These are phyloP conservation scores for Nothoprocta pentlandii DNA, from an alignment of 2,113 vertebrate genomes.

Conservation along the genomic window DNA sequence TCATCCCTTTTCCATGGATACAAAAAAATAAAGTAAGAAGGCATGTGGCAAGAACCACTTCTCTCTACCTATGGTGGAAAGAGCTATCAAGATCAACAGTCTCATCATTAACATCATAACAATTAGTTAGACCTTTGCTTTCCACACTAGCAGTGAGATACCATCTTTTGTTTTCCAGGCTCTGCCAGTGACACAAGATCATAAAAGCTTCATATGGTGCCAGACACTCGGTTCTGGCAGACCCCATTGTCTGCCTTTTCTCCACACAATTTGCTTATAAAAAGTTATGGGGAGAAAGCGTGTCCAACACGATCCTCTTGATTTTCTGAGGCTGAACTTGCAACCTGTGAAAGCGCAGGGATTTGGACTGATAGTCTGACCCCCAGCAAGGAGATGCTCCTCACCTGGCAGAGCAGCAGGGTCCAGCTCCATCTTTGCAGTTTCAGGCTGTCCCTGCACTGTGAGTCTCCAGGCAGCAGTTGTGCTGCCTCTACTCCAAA, in stretches of 20 bases:
- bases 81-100: neutral
- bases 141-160: neutral
- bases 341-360: neutral
- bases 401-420: neutral
- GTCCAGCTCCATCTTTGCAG: neutral
- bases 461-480: neutral
- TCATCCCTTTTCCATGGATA: neutral
- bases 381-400: neutral
- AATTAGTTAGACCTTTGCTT: neutral
- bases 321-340: neutral
- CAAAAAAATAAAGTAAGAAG: neutral
- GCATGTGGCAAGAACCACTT: neutral
- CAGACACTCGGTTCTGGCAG: no score
- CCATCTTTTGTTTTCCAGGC: neutral
- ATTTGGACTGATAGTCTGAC: neutral
- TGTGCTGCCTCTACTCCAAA: fast-evolving
- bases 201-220: neutral
- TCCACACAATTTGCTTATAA: neutral
- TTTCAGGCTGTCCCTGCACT: neutral
- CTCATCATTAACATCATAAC: neutral
- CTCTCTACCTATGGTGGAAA: neutral
- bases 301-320: neutral
- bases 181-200: neutral
- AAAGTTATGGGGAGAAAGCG: neutral
- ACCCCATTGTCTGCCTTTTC: neutral